Evolutionary conservation across 2,113 vertebrate genomes (phyloP), one percentile per base, ranked within the genome.

Genomic region (Tupaia chinensis): DNA sequence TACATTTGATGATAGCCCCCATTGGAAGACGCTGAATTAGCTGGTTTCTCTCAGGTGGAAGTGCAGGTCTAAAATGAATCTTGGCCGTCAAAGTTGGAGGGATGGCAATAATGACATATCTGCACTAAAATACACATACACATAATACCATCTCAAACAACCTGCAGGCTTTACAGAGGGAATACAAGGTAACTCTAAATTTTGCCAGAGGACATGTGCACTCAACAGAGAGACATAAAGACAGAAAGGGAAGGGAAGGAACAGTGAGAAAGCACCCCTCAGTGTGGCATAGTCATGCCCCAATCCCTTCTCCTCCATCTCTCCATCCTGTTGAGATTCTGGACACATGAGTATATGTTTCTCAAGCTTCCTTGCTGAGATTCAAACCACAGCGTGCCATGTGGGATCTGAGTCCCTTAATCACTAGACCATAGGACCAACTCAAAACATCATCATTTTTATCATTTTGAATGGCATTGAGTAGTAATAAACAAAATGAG

Each of bases 1-100:
- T 99, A 98, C 99, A 99, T 97, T 99, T 99, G 98, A 99, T 99
- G 97, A 99, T 98, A 27, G 99, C 99, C 16, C 99, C 99, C 99
- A 99, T 99, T 63, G 99, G 99, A 89, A 99, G 98, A 25, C 99
- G 99, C 60, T 99, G 98, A 97, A 99, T 99, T 97, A 99, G 98
- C 97, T 99, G 99, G 97, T 99, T 99, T 98, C 99, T 99, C 73
- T 99, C 98, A 1, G 99, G 72, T 0, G 99, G 99, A 89, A 99
- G 98, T 81, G 99, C 99, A 19, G 99, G 99, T 95, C 95, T 99
- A 96, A 99, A 99, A 97, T 99, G 99, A 60, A 99, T 99, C 98
- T 99, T 99, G 17, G 98, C 94, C 77, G 99, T 99, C 96, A 99
- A 96, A 23, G 94, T 79, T 0, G 99, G 99, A 34, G 99, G 99